A percentile compares a stretch with the other conserved stretches of the same genome.
Evolutionary conservation across 2,797 vertebrate genomes (phyloP).

Genomic region (Argya squamiceps): DNA sequence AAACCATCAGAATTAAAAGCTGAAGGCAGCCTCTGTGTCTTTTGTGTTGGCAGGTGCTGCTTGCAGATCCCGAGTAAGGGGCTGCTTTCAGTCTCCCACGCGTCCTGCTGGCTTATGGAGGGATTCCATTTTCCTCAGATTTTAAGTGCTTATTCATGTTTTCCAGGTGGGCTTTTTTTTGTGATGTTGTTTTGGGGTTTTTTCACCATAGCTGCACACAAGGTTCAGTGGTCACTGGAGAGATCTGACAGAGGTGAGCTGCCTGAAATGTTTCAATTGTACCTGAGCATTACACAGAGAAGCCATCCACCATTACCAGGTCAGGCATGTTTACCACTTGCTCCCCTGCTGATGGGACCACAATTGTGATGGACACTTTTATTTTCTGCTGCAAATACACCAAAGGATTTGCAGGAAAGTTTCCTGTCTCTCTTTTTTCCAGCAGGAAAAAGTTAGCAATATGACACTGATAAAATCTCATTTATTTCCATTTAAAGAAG

Average conservation of each 20-base stretch:
- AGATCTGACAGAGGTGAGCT: background rate
- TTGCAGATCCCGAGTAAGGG: background rate
- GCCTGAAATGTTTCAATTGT: background rate
- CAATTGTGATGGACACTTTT: background rate
- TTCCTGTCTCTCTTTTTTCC: background rate
- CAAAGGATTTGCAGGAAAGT: background rate
- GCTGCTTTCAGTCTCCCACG: background rate
- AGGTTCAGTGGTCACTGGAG: background rate
- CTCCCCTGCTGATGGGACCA: background rate
- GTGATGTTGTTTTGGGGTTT: accelerated
- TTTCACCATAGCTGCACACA: background rate
- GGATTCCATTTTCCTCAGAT: background rate
- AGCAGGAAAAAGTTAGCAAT: background rate
- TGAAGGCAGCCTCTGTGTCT: background rate
- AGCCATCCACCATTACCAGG: background rate
- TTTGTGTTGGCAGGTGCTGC: accelerated
- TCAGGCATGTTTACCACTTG: background rate
- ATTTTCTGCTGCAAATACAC: background rate
- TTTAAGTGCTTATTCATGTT: background rate
- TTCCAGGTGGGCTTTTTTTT: background rate
- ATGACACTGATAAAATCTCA: background rate
- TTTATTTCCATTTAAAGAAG: background rate
- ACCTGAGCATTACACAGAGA: background rate
- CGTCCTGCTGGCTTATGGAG: background rate
- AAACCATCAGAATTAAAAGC: background rate